Percentiles rank a stretch among this genome's conserved stretches.
Evolutionary conservation across 1,140 invertebrate species (phyloP).

Genomic region (Micrasema longulum): DNA sequence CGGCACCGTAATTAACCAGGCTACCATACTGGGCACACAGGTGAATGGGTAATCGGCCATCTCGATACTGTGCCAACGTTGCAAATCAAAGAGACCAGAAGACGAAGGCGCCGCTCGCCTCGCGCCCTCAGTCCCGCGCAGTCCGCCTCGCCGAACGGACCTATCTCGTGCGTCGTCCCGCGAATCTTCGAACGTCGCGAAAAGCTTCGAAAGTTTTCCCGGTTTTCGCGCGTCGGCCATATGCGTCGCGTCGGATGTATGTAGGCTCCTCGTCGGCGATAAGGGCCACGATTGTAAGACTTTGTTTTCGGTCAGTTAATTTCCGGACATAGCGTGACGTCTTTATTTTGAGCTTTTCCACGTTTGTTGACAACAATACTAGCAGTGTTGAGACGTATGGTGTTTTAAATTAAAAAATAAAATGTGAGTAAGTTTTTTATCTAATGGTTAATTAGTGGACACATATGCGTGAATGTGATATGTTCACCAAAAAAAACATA

Average conservation of each 20-base stretch:
- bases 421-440: neutral
- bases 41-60: conserved; percentile 3
- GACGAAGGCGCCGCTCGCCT: conserved; percentile 52
- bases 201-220: conserved; percentile 45
- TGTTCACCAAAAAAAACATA: neutral
- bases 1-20: neutral
- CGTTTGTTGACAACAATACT: conserved; percentile 25
- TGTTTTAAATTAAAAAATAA: neutral
- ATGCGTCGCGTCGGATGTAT: conserved; percentile 17
- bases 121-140: conserved; percentile 64
- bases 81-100: conserved; percentile 29
- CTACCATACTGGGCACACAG: neutral
- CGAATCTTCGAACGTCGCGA: neutral
- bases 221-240: conserved; percentile 46
- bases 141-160: conserved; percentile 64
- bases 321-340: conserved; percentile 34
- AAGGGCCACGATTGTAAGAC: conserved; percentile 6
- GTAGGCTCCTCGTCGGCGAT: conserved; percentile 27
- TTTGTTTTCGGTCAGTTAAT: conserved; percentile 30
- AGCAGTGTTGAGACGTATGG: neutral
- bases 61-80: conserved; percentile 13
- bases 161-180: conserved; percentile 20
- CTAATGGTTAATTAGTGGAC: too few species aligned
- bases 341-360: conserved; percentile 35
- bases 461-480: neutral